Conservation (phyloP, 2,888 invertebrate genomes). For the Hanleya hanleyi region DNA sequence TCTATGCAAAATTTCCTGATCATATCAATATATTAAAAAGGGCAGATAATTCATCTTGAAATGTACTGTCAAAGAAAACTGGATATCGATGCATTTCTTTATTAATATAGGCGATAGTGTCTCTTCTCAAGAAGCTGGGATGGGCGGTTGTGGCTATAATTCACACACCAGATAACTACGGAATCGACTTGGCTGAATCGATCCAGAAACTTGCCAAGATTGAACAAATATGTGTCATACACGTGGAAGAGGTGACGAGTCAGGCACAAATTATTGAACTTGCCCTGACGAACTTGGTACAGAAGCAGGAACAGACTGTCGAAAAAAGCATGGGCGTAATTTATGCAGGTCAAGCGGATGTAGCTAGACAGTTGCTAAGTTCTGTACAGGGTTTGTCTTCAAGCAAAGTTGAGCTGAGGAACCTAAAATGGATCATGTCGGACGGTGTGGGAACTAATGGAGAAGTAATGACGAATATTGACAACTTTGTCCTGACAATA, state of each 20-base stretch:
- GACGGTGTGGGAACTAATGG: neutral
- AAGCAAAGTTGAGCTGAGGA: neutral
- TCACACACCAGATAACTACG: neutral
- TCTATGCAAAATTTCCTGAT: too few relatives aligned
- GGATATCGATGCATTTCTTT: too few relatives aligned
- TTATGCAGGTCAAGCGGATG: neutral
- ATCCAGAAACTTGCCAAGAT: neutral
- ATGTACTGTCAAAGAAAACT: too few relatives aligned
- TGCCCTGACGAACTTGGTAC: neutral
- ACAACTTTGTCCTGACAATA: neutral
- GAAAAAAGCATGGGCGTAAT: neutral
- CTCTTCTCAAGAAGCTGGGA: neutral
- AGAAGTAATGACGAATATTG: neutral
- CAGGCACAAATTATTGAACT: too few relatives aligned
- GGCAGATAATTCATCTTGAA: too few relatives aligned
- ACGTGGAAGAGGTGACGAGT: neutral
- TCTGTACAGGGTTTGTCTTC: neutral
- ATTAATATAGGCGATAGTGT: neutral
- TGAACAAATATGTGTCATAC: neutral
- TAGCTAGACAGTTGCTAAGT: neutral
- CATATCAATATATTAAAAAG: too few relatives aligned
- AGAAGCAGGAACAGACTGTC: neutral
- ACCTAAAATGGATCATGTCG: neutral
- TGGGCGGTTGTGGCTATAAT: neutral
- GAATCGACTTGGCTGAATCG: neutral